phyloP scores from a whole-genome alignment of 2,797 vertebrate genomes.

The Helicolenus hilgendorfi region DNA sequence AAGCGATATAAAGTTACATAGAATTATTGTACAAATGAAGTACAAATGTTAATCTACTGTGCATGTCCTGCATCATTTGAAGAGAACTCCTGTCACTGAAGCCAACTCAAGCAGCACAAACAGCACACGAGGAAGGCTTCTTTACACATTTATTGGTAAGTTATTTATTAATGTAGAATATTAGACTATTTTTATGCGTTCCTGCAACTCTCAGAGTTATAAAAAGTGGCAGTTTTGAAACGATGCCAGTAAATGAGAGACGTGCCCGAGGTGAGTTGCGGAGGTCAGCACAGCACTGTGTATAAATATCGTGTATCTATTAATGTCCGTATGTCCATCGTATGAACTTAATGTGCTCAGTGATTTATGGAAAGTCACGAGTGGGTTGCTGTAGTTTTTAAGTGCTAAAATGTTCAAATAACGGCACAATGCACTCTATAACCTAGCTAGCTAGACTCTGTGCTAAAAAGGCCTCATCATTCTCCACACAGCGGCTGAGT shows the following conservation, averaged over 20 bases:
- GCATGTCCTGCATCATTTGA: neutral
- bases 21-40: neutral
- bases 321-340: neutral
- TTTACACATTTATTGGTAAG: no score
- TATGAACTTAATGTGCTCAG: neutral
- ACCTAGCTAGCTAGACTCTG: no score
- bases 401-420: neutral
- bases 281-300: neutral
- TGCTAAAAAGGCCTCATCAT: neutral
- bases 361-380: neutral
- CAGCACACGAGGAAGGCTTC: no score
- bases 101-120: neutral
- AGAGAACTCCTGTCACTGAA: neutral
- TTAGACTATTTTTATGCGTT: rapidly evolving
- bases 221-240: neutral
- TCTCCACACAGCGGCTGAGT: no score
- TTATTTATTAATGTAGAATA: no score
- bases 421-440: neutral
- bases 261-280: neutral
- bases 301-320: neutral
- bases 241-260: neutral
- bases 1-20: neutral
- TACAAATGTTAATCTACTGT: neutral
- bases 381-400: neutral
- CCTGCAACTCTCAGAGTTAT: neutral